These are phyloP conservation scores for Emydura subglobosa DNA, from an alignment of 2,113 vertebrate genomes.

Conservation along the genomic window DNA sequence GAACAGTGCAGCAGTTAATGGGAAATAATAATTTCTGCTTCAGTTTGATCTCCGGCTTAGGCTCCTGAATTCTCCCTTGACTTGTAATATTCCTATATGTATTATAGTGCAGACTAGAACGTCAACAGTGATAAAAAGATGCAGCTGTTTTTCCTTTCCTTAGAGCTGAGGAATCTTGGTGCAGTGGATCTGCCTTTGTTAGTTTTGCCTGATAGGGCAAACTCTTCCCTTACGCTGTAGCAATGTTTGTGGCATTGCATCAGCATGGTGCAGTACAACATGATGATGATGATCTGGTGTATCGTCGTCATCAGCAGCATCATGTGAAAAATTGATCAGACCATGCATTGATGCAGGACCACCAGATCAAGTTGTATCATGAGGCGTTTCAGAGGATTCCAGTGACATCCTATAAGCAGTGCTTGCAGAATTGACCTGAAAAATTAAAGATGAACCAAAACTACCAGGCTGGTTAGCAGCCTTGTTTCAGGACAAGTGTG, in stretches of 20 bases:
- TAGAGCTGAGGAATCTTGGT: not conserved
- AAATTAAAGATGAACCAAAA: not conserved
- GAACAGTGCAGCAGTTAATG: not conserved
- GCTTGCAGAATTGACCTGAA: not conserved
- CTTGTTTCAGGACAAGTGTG: not conserved
- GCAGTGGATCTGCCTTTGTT: not conserved
- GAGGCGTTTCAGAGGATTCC: not conserved
- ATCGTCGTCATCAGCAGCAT: not conserved
- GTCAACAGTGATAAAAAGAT: not conserved
- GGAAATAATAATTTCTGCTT: conserved; percentile 19
- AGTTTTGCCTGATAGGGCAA: not conserved
- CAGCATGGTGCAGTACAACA: not conserved
- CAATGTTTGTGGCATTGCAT: not conserved
- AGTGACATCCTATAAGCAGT: not conserved
- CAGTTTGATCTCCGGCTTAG: not conserved
- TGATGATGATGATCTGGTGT: not conserved
- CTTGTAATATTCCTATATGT: not conserved
- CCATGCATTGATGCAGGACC: not conserved
- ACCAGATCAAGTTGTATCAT: not conserved
- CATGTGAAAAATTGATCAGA: not conserved
- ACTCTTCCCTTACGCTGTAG: not conserved
- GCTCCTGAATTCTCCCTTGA: not conserved
- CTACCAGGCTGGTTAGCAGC: not conserved
- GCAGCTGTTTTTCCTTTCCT: not conserved
- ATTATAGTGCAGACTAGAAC: not conserved